A percentile compares a stretch with the other conserved stretches of the same genome.
Evolutionary conservation across 2,113 vertebrate genomes (phyloP).

Genomic region (Ovis canadensis): DNA sequence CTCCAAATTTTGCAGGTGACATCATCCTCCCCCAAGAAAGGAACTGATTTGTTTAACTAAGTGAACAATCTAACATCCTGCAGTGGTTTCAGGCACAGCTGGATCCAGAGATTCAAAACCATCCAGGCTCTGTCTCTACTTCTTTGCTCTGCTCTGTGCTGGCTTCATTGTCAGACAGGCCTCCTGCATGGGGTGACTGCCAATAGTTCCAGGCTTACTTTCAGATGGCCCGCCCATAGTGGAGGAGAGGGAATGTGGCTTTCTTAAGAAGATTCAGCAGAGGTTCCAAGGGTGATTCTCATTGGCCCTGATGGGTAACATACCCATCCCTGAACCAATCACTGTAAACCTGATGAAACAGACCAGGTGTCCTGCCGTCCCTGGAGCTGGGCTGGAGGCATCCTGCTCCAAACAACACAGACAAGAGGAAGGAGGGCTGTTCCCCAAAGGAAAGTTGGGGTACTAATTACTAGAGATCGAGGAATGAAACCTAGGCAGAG

Average conservation of each 20-base stretch:
- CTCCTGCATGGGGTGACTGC: not conserved
- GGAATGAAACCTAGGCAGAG: not conserved
- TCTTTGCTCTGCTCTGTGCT: not conserved
- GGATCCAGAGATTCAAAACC: not conserved
- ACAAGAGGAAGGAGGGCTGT: not conserved
- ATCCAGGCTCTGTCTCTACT: not conserved
- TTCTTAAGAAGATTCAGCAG: not conserved
- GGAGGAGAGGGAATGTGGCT: not conserved
- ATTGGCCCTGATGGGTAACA: not conserved
- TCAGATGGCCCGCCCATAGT: not conserved
- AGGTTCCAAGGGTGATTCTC: not conserved
- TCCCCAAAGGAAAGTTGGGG: not conserved
- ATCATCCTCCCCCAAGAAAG: not conserved
- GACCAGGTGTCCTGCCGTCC: not conserved
- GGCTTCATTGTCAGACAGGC: not conserved
- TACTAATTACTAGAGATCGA: not conserved
- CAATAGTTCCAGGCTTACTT: not conserved
- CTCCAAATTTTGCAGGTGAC: not conserved
- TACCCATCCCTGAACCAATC: not conserved
- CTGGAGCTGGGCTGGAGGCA: not conserved
- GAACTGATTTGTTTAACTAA: not conserved
- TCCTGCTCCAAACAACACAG: not conserved
- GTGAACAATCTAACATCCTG: not conserved
- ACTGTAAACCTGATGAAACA: not conserved
- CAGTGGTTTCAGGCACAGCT: not conserved